A percentile compares a stretch with the other conserved stretches of the same genome.
Conservation (phyloP, 2,888 invertebrate species). For the Tiphia femorata region DNA sequence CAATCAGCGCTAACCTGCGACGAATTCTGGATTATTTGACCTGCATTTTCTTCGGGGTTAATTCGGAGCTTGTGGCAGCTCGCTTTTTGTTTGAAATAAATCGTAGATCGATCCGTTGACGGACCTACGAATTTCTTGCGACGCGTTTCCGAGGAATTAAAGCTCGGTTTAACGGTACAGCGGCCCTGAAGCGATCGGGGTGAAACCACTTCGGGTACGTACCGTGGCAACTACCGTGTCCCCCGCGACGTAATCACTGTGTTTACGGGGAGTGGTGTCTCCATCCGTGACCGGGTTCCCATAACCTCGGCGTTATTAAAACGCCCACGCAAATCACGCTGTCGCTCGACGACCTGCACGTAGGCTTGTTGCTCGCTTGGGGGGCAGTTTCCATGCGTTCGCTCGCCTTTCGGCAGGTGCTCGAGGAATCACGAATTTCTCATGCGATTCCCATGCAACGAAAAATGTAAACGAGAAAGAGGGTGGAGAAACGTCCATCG, state of each 20-base stretch:
- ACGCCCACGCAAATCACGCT: conserved; percentile 41
- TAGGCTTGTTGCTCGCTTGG: not conserved
- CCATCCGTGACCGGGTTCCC: conserved; percentile 64
- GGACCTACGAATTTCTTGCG: too few relatives aligned
- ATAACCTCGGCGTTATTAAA: conserved; percentile 59
- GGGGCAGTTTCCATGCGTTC: conserved; percentile 24
- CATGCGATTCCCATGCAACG: too few relatives aligned
- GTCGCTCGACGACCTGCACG: conserved; percentile 5
- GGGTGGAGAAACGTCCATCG: conserved; percentile 12
- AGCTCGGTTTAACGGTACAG: not conserved
- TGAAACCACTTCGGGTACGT: conserved; percentile 35
- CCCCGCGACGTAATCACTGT: conserved; percentile 62
- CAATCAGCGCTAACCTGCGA: too few relatives aligned
- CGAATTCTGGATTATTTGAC: too few relatives aligned
- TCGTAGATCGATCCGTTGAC: not conserved
- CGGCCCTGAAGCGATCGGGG: not conserved
- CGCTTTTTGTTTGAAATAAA: not conserved
- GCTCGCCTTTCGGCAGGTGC: conserved; percentile 52
- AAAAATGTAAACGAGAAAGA: conserved; percentile 2
- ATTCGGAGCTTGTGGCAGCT: not conserved
- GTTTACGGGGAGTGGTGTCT: conserved; percentile 55
- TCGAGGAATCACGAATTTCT: conserved; percentile 44
- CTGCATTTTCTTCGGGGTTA: too few relatives aligned
- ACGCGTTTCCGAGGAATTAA: too few relatives aligned
- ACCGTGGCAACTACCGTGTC: conserved; percentile 61